phyloP scores from a whole-genome alignment of 2,888 invertebrate genomes.

The Myopa tessellatipennis region DNA sequence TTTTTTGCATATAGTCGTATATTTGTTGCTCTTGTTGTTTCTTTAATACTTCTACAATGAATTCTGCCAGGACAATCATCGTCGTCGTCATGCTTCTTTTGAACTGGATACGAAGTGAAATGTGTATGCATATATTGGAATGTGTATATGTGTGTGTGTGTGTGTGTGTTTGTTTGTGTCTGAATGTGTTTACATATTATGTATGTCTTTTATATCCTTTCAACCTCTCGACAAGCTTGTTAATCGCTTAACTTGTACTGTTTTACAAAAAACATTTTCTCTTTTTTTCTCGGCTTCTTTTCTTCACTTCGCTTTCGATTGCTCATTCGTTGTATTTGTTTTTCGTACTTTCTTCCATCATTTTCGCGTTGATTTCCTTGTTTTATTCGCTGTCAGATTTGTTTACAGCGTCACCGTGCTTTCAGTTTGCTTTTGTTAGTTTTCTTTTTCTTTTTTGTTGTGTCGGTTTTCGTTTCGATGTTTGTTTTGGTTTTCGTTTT shows the following conservation, averaged over 20 bases:
- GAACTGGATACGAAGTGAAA: neutral
- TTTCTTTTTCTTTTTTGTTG: neutral
- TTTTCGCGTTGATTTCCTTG: too few species aligned
- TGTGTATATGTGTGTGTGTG: too few species aligned
- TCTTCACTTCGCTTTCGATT: too few species aligned
- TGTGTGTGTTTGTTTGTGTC: neutral
- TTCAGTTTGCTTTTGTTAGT: neutral
- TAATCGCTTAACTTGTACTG: too few species aligned
- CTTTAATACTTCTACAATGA: slow-evolving; percentile 5
- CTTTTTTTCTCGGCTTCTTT: too few species aligned
- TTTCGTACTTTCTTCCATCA: too few species aligned
- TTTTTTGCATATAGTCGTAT: neutral
- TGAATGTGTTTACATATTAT: too few species aligned
- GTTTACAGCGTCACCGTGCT: neutral
- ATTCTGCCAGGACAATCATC: slow-evolving; percentile 31
- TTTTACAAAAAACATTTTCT: too few species aligned
- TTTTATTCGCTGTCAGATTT: neutral
- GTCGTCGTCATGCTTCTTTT: neutral
- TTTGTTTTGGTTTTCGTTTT: neutral
- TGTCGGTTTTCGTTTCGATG: neutral
- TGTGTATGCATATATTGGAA: too few species aligned
- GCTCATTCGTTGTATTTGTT: too few species aligned
- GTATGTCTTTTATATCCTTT: too few species aligned
- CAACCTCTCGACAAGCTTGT: too few species aligned
- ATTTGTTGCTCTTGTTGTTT: slow-evolving; percentile 3